Conservation (phyloP, 2,797 vertebrate genomes). For the Lithobates pipiens region DNA sequence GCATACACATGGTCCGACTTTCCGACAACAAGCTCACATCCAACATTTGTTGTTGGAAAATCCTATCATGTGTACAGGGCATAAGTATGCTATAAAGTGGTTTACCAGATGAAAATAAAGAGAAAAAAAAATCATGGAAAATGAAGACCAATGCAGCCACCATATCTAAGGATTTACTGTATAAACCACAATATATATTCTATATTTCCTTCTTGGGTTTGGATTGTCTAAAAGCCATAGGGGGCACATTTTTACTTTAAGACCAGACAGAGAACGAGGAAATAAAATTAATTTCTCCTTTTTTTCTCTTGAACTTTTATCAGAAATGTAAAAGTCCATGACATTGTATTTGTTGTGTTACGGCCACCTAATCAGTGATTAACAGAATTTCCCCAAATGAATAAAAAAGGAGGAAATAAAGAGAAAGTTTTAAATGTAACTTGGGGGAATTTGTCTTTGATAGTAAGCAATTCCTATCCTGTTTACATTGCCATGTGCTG, state of each 20-base stretch:
- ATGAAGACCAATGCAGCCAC: too few relatives aligned
- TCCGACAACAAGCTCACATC: too few relatives aligned
- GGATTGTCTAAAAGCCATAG: too few relatives aligned
- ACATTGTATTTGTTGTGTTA: background rate
- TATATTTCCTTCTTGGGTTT: too few relatives aligned
- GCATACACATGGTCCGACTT: too few relatives aligned
- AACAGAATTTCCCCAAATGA: slow-evolving; percentile 18
- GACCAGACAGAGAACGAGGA: background rate
- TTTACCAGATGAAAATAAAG: too few relatives aligned
- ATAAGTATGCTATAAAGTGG: too few relatives aligned
- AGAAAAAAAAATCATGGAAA: too few relatives aligned
- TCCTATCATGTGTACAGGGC: too few relatives aligned
- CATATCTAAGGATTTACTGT: too few relatives aligned
- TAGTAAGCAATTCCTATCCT: slow-evolving; percentile 3
- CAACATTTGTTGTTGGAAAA: too few relatives aligned
- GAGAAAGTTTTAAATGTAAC: slow-evolving; percentile 19
- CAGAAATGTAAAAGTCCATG: background rate
- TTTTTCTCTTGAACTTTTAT: background rate
- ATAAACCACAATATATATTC: too few relatives aligned
- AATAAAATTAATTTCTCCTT: background rate
- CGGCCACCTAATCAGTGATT: background rate
- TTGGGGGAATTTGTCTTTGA: slow-evolving; percentile 43
- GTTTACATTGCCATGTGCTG: background rate
- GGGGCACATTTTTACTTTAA: background rate
- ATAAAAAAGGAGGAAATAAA: slow-evolving; percentile 29